phyloP scores from a whole-genome alignment of 23 tunicate genomes.

The Styela plicata region DNA sequence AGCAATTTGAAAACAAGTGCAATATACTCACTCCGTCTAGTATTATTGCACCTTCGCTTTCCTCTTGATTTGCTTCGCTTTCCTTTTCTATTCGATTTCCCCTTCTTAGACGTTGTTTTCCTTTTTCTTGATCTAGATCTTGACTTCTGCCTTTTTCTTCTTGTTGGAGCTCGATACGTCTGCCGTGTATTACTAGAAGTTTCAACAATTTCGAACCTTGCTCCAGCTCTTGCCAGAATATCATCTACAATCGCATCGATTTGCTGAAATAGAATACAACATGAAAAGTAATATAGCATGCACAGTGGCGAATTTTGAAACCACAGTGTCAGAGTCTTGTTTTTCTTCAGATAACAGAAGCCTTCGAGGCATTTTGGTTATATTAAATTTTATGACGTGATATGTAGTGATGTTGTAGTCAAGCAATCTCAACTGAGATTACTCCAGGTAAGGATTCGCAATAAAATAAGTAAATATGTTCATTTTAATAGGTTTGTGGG shows the following conservation, averaged over 20 bases:
- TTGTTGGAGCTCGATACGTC: neutral
- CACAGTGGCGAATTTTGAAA: too few species aligned
- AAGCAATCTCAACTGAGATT: too few species aligned
- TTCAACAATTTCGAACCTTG: constrained; percentile 32
- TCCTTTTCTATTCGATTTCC: neutral
- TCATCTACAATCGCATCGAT: constrained; percentile 63
- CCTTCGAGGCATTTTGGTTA: too few species aligned
- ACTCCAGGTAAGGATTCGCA: too few species aligned
- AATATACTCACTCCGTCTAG: too few species aligned
- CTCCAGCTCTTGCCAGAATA: constrained; percentile 46
- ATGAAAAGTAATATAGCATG: neutral
- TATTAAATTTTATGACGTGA: too few species aligned
- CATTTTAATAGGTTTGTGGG: too few species aligned
- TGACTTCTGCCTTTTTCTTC: neutral
- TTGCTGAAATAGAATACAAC: constrained; percentile 34
- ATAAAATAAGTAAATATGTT: too few species aligned
- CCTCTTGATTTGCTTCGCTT: constrained; percentile 9
- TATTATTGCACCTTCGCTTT: neutral
- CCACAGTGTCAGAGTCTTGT: too few species aligned
- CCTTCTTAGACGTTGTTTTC: neutral
- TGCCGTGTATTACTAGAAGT: neutral
- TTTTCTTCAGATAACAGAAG: too few species aligned
- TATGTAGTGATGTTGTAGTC: too few species aligned
- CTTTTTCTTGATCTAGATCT: constrained; percentile 14
- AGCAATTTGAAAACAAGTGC: too few species aligned